Percentiles rank a stretch among this genome's conserved stretches.
Conservation (phyloP, 1,140 invertebrate genomes). For the Samia ricini region DNA sequence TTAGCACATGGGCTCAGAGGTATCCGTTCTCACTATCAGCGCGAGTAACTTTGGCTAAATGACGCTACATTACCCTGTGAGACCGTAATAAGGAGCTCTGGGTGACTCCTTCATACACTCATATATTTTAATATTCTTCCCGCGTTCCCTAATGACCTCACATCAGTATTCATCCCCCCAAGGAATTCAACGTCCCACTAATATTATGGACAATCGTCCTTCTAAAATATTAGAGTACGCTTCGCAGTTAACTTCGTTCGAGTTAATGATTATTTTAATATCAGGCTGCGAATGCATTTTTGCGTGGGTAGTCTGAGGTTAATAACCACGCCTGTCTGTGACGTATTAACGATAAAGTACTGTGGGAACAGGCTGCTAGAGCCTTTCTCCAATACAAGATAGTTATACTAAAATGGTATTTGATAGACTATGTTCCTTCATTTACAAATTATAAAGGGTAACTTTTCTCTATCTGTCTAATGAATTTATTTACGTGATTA, state of each 20-base stretch:
- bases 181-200: background rate
- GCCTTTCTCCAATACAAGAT: no score
- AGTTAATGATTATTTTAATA: no score
- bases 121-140: slow-evolving; percentile 8
- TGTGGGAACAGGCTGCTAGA: no score
- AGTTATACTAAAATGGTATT: no score
- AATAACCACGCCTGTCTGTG: no score
- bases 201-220: background rate
- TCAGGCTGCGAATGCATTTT: no score
- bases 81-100: background rate
- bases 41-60: background rate
- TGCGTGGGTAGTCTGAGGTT: no score
- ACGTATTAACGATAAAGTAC: no score
- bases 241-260: background rate
- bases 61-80: background rate
- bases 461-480: no score
- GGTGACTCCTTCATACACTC: background rate
- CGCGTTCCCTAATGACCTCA: background rate
- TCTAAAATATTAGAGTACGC: background rate
- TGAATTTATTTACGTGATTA: no score
- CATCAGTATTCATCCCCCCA: slow-evolving; percentile 1
- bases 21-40: background rate
- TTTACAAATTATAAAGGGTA: no score
- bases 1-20: background rate
- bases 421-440: no score